Evolutionary conservation across 2,797 vertebrate species (phyloP), one percentile per base, ranked within the genome.

Genomic region (Pelodytes ibericus): DNA sequence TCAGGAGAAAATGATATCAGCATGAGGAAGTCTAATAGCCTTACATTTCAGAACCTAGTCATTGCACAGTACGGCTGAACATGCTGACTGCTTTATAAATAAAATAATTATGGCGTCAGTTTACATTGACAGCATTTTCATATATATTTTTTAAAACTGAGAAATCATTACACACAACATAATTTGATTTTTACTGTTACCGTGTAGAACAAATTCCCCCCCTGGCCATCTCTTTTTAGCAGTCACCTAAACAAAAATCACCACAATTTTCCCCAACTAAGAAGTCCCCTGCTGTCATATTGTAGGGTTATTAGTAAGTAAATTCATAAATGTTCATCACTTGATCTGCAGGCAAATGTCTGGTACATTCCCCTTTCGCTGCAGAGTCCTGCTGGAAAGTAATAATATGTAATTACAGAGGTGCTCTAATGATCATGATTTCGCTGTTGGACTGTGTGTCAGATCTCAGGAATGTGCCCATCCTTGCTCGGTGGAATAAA

Each of bases 391-490:
- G 22, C n/a, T 26, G 22, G 25, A 4, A 67, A 57, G n/a, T 47
- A 47, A 71, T 16, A 72, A 57, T 30, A 26, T 2, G 6, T n/a
- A 31, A 69, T 69, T 26, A 58, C 51, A 24, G 56, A 51, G 8
- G 29, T 36, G 56, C 58, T 20, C 27, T 62, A 36, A 39, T 33
- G 18, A 62, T 39, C 30, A 39, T n/a, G 31, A 39, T 31, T 22
- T 58, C 33, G 10, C 9, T 6, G 27, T 10, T 25, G 59, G 59
- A 51, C 68, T 33, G 61, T 39, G 60, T 18, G 72, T 67, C 72
- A 65, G 61, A 30, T 4, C 24, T 49, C 30, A 49, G 67, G 67
- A 77, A 66, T 77, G 75, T 58, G 53, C 60, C 61, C 67, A 77
- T 25, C 75, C 75, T 47, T 44, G 20, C n/a, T 30, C 15, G 15